phyloP scores from a whole-genome alignment of 1,140 invertebrate species.

The Magallana ariakensis region DNA sequence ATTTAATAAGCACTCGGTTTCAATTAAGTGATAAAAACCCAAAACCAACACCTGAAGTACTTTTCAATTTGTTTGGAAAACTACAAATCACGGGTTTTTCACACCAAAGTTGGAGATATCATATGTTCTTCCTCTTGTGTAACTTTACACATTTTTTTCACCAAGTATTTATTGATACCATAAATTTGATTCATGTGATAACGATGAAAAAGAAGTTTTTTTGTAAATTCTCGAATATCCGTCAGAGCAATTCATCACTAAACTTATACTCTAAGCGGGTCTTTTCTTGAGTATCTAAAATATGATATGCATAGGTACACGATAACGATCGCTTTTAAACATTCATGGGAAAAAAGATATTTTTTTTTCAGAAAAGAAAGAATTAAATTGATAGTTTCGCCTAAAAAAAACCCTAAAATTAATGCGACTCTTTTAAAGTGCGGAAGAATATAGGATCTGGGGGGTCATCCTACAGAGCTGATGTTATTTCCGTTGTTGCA shows the following conservation, averaged over 20 bases:
- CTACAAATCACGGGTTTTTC: constrained; percentile 23
- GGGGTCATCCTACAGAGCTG: background rate
- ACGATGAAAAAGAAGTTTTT: constrained; percentile 6
- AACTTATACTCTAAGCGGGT: background rate
- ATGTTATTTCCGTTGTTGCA: background rate
- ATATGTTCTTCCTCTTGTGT: constrained; percentile 15
- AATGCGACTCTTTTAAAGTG: too few species aligned
- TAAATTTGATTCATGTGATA: constrained; percentile 25
- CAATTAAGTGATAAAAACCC: constrained; percentile 16
- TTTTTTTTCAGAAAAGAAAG: background rate
- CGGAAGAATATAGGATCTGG: background rate
- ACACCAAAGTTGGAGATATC: background rate
- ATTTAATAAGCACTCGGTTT: background rate
- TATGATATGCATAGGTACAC: constrained; percentile 1
- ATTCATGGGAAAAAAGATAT: constrained; percentile 7
- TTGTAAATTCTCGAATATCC: constrained; percentile 29
- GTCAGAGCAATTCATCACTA: constrained; percentile 28
- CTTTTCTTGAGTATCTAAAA: constrained; percentile 22
- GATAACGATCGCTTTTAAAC: constrained; percentile 5
- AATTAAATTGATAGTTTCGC: constrained; percentile 3
- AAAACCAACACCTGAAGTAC: constrained; percentile 32
- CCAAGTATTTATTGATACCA: constrained; percentile 12
- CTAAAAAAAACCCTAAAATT: background rate
- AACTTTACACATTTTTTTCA: constrained; percentile 2
- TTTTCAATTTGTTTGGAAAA: constrained; percentile 20